Conservation (phyloP, 2,113 vertebrate species). For the Istiophorus platypterus region DNA sequence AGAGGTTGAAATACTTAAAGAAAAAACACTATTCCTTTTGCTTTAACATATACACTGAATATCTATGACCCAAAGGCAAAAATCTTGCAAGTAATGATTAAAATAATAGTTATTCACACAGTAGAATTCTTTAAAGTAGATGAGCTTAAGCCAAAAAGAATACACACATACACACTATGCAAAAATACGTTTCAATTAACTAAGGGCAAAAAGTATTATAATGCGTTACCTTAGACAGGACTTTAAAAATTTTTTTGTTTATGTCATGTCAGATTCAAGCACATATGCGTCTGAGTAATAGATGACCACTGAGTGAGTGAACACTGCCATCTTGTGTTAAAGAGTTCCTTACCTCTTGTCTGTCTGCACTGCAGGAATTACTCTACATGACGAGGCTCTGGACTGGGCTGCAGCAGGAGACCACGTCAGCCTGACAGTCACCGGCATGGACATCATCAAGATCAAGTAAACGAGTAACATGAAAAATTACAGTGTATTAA, state of each 20-base stretch:
- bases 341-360: conserved; percentile 38
- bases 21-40: neutral
- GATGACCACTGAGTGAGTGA: neutral
- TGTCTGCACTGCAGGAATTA: conserved; percentile 88
- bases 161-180: too few relatives aligned
- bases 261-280: neutral
- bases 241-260: neutral
- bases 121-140: neutral
- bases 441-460: conserved; percentile 99
- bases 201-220: neutral
- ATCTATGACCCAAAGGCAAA: neutral
- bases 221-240: neutral
- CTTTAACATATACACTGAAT: neutral
- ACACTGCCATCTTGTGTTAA: conserved; percentile 72
- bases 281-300: neutral
- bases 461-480: conserved; percentile 89
- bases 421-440: conserved; percentile 96
- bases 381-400: conserved; percentile 92
- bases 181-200: neutral
- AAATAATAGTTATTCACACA: too few relatives aligned
- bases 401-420: conserved; percentile 99
- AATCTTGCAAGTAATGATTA: neutral
- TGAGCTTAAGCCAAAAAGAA: neutral
- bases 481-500: neutral
- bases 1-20: neutral